A percentile compares a stretch with the other conserved stretches of the same genome.
Evolutionary conservation across 2,797 vertebrate species (phyloP).

Genomic region (Anableps anableps): DNA sequence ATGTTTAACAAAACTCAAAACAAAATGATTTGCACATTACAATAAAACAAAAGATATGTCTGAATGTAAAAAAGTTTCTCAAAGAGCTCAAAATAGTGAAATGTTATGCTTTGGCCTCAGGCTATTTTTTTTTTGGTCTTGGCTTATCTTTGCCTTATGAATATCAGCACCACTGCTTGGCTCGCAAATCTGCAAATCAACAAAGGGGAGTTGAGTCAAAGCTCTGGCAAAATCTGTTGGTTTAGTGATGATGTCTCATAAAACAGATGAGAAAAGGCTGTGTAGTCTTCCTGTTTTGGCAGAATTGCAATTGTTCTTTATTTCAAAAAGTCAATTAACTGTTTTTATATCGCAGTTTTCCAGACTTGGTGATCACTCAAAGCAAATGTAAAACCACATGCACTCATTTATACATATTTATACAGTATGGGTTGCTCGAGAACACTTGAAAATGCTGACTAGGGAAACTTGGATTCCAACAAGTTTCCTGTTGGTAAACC

Average conservation of each 20-base stretch:
- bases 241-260: conserved; percentile 12
- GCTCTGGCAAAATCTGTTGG: conserved; percentile 30
- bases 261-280: conserved; percentile 52
- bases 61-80: not conserved
- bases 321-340: not conserved
- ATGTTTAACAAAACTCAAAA: not conserved
- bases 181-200: not conserved
- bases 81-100: not conserved
- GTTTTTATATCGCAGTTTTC: not conserved
- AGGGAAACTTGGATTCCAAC: not conserved
- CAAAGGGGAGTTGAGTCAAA: conserved; percentile 5
- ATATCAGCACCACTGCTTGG: not conserved
- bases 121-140: not conserved
- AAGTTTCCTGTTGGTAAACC: not conserved
- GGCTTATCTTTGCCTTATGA: not conserved
- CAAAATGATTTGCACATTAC: not conserved
- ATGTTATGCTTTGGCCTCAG: not conserved
- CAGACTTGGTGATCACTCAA: not conserved
- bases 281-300: conserved; percentile 60
- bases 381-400: not conserved
- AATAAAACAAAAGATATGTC: not conserved
- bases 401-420: not conserved
- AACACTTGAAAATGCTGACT: not conserved
- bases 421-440: not conserved
- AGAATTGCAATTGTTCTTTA: not conserved